Conservation (phyloP, 2,888 invertebrate species). For the Sphaerophoria rueppellii region DNA sequence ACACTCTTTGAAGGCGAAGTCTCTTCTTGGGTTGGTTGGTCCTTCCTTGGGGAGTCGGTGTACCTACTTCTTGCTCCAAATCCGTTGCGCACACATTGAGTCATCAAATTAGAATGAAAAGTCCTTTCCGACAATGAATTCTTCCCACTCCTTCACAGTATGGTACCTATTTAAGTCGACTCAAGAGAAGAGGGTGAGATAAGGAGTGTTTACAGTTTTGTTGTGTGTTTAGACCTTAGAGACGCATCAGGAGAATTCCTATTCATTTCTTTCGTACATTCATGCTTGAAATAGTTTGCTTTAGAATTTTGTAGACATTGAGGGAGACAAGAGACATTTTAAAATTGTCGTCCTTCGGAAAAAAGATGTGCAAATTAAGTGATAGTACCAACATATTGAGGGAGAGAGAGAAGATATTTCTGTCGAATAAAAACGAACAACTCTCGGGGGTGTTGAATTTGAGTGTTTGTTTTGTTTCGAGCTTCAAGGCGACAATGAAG, state of each 20-base stretch:
- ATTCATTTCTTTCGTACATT: constrained; percentile 29
- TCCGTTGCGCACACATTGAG: constrained; percentile 65
- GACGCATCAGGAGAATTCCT: constrained; percentile 2
- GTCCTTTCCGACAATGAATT: constrained; percentile 44
- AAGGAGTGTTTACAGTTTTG: not conserved
- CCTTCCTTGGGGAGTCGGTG: constrained; percentile 31
- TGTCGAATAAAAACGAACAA: constrained; percentile 55
- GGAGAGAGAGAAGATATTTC: constrained; percentile 6
- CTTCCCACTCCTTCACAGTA: constrained; percentile 14
- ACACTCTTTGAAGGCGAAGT: constrained; percentile 8
- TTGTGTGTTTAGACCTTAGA: constrained; percentile 37
- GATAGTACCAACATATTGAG: constrained; percentile 11
- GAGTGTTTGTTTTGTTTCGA: constrained; percentile 13
- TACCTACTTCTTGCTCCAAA: constrained; percentile 27
- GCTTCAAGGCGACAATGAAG: not conserved
- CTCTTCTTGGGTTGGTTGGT: not conserved
- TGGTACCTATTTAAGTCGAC: not conserved
- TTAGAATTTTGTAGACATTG: constrained; percentile 12
- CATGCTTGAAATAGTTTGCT: constrained; percentile 44
- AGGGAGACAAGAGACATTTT: constrained; percentile 13
- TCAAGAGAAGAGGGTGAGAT: not conserved
- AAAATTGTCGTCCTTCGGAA: constrained; percentile 32
- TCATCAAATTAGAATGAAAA: constrained; percentile 68
- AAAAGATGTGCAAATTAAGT: constrained; percentile 57
- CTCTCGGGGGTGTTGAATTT: constrained; percentile 40